phyloP scores from a whole-genome alignment of 2,888 invertebrate genomes.

The Microctonus brassicae region DNA sequence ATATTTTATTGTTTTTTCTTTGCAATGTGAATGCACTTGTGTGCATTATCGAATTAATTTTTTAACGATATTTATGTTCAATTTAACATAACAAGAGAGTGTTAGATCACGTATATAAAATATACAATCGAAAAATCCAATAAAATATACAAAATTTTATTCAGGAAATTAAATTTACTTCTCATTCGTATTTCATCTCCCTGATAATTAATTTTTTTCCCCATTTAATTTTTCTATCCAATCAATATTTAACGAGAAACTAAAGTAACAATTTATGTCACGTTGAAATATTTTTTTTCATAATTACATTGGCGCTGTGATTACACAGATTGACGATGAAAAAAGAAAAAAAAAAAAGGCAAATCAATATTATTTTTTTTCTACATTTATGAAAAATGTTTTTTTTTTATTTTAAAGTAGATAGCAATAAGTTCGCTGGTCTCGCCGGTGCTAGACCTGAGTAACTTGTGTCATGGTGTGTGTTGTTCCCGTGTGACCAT shows the following conservation, averaged over 20 bases:
- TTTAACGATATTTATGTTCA: too few species aligned
- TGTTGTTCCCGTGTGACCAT: constrained; percentile 61
- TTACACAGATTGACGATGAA: background rate
- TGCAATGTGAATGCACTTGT: too few species aligned
- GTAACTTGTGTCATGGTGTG: constrained; percentile 67
- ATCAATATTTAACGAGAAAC: background rate
- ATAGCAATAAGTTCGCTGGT: constrained; percentile 52
- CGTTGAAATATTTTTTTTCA: background rate
- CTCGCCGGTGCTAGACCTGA: constrained; percentile 62
- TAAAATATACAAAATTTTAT: too few species aligned
- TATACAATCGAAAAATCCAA: too few species aligned
- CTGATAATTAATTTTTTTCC: too few species aligned
- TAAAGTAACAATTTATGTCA: background rate
- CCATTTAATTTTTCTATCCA: too few species aligned
- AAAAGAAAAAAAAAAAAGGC: background rate
- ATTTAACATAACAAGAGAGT: too few species aligned
- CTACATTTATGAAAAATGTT: background rate
- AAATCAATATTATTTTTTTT: background rate
- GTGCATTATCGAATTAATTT: too few species aligned
- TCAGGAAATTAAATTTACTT: too few species aligned
- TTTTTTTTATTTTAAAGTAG: constrained; percentile 41
- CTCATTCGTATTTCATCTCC: too few species aligned
- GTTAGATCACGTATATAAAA: too few species aligned
- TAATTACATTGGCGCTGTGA: background rate
- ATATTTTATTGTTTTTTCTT: too few species aligned